phyloP scores from a whole-genome alignment of 1,140 invertebrate species.

The Melipona quadrifasciata region DNA sequence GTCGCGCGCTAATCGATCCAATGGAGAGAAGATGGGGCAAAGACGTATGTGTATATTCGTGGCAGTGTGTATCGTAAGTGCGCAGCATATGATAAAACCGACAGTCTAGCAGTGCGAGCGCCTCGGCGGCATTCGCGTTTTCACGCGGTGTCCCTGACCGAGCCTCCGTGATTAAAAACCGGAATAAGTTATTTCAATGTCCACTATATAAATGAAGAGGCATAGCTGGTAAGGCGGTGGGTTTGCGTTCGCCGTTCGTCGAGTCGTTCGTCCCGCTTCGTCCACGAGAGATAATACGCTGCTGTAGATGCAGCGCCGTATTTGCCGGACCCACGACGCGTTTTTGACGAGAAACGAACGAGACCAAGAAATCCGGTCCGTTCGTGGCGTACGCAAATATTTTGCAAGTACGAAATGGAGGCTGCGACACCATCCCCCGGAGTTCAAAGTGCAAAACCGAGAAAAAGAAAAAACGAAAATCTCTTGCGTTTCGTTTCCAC shows the following conservation, averaged over 20 bases:
- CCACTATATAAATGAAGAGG: conserved; percentile 81
- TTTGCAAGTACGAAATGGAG: background rate
- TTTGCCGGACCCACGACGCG: background rate
- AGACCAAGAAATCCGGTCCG: background rate
- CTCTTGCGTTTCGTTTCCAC: background rate
- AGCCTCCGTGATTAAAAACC: conserved; percentile 83
- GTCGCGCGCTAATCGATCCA: conserved; percentile 43
- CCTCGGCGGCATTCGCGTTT: conserved; percentile 79
- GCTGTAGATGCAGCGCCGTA: background rate
- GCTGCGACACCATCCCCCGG: conserved; percentile 36
- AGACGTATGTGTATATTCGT: conserved; percentile 76
- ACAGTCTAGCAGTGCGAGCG: conserved; percentile 83
- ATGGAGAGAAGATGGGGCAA: conserved; percentile 34
- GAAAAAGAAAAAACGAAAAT: background rate
- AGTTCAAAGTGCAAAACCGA: background rate
- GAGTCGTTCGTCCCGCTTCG: conserved; percentile 46
- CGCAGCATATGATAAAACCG: conserved; percentile 81
- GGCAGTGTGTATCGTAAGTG: conserved; percentile 80
- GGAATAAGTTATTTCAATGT: conserved; percentile 83
- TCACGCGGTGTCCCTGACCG: conserved; percentile 77
- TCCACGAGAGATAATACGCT: background rate
- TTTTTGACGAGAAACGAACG: background rate
- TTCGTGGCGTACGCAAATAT: background rate
- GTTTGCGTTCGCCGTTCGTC: conserved; percentile 58
- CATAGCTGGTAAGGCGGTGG: conserved; percentile 79